Percentiles rank a stretch among this genome's conserved stretches.
Conservation (phyloP, 2,797 vertebrate species). For the Molossus alvarezi region DNA sequence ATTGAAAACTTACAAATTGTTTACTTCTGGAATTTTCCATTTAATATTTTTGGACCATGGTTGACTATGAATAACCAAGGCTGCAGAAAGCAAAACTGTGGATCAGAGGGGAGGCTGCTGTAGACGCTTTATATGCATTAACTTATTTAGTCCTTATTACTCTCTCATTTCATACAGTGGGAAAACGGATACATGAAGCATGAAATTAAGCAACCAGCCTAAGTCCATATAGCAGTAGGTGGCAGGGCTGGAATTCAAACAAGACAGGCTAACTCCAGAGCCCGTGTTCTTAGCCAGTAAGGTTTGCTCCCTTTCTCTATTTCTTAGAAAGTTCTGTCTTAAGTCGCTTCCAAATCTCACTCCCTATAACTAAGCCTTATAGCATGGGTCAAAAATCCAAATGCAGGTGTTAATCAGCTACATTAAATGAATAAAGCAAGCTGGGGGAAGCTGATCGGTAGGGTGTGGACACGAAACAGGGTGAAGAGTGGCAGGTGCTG, state of each 20-base stretch:
- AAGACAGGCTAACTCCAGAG: not conserved
- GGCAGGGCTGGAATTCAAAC: not conserved
- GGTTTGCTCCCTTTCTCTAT: not conserved
- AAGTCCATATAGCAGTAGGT: slow-evolving; percentile 17
- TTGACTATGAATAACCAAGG: not conserved
- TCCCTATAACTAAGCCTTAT: not conserved
- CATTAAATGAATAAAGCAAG: not conserved
- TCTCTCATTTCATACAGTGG: slow-evolving; percentile 50
- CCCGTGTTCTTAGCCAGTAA: not conserved
- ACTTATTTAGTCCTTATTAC: slow-evolving; percentile 49
- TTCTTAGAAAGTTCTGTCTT: not conserved
- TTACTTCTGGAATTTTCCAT: not conserved
- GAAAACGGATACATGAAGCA: slow-evolving; percentile 50
- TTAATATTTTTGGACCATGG: not conserved
- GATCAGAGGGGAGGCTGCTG: not conserved
- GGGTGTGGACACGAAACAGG: not conserved
- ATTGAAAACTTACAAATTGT: not conserved
- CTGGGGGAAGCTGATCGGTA: not conserved
- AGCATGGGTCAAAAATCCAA: not conserved
- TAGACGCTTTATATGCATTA: slow-evolving; percentile 30
- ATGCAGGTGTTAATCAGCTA: not conserved
- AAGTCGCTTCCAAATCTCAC: not conserved
- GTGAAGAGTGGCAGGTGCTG: not conserved
- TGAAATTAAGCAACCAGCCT: slow-evolving; percentile 45
- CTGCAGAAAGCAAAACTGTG: not conserved